Percentiles rank a stretch among this genome's conserved stretches.
Evolutionary conservation across 2,113 vertebrate genomes (phyloP).

Genomic region (Indicator indicator): DNA sequence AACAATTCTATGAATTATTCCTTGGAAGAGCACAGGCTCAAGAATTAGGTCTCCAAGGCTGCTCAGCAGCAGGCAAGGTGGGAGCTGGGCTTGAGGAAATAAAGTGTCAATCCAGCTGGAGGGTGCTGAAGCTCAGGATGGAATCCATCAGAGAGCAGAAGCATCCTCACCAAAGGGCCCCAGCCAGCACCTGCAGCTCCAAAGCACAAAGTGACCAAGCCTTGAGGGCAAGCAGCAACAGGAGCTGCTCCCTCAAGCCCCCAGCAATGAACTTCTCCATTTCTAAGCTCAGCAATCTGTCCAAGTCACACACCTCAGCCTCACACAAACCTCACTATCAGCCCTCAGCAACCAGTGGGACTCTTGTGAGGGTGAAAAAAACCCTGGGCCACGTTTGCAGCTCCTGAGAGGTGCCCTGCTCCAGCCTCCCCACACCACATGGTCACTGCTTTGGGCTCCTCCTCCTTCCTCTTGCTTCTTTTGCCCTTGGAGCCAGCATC

Average conservation of each 20-base stretch:
- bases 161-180: background rate
- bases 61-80: background rate
- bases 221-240: background rate
- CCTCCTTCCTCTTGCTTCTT: background rate
- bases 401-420: background rate
- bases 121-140: background rate
- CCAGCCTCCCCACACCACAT: background rate
- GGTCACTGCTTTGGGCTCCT: background rate
- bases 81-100: background rate
- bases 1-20: background rate
- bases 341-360: background rate
- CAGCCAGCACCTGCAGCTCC: background rate
- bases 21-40: background rate
- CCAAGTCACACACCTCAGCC: background rate
- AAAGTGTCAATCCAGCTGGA: too few relatives aligned
- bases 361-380: background rate
- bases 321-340: background rate
- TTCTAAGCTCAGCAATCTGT: background rate
- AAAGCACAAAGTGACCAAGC: accelerated
- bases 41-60: background rate
- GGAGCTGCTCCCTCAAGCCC: background rate
- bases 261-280: background rate
- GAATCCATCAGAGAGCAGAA: background rate
- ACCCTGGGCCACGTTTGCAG: background rate
- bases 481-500: background rate